Evolutionary conservation across 2,888 invertebrate species (phyloP).

Genomic region (Altica lythri): DNA sequence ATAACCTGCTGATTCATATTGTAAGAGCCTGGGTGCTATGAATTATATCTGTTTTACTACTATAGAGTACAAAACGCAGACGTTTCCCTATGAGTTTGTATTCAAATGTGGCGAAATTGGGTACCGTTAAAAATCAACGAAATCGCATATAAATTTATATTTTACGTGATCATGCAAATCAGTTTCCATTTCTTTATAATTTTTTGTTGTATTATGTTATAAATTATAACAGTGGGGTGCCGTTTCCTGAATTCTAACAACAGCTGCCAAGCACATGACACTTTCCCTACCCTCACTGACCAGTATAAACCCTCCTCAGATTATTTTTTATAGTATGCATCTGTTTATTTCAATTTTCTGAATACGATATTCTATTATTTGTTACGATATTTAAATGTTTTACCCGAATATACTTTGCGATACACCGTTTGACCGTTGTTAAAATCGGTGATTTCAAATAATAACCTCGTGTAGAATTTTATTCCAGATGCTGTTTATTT

Average conservation of each 20-base stretch:
- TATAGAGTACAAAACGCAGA: slow-evolving; percentile 41
- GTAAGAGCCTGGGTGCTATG: slow-evolving; percentile 57
- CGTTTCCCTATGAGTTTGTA: slow-evolving; percentile 42
- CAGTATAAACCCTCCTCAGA: slow-evolving; percentile 40
- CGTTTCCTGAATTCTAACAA: slow-evolving; percentile 56
- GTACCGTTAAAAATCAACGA: slow-evolving; percentile 31
- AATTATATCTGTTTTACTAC: slow-evolving; percentile 54
- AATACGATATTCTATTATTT: slow-evolving; percentile 20
- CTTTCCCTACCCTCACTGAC: slow-evolving; percentile 34
- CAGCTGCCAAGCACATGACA: slow-evolving; percentile 49
- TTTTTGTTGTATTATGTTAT: slow-evolving; percentile 49
- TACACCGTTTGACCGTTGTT: no score
- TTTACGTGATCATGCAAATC: slow-evolving; percentile 51
- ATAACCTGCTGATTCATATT: slow-evolving; percentile 60
- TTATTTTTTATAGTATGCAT: slow-evolving; percentile 54
- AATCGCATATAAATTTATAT: slow-evolving; percentile 36
- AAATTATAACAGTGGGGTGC: slow-evolving; percentile 48
- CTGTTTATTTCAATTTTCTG: slow-evolving; percentile 45
- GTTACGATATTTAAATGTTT: slow-evolving; percentile 12
- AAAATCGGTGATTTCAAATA: no score
- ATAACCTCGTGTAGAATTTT: no score
- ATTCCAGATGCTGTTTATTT: no score
- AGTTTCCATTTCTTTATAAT: slow-evolving; percentile 50
- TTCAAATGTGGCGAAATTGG: slow-evolving; percentile 43
- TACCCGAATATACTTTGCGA: no score